phyloP scores from a whole-genome alignment of 1,140 invertebrate species.

The Caenorhabditis brenneri region DNA sequence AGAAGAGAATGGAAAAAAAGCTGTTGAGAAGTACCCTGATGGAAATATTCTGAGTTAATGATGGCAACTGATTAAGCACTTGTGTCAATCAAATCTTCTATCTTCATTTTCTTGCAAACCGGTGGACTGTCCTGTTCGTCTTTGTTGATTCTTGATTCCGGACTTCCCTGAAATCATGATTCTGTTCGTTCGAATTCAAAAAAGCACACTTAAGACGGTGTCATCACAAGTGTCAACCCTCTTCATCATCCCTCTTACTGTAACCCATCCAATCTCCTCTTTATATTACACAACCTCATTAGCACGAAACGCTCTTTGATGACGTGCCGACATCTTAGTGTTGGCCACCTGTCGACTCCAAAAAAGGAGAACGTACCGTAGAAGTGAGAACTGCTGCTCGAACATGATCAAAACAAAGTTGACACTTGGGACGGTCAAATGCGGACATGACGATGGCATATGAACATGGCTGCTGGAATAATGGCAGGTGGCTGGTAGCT shows the following conservation, averaged over 20 bases:
- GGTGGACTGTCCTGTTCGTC: slow-evolving; percentile 1
- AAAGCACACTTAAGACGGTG: background rate
- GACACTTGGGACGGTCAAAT: slow-evolving; percentile 22
- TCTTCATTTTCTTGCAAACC: slow-evolving; percentile 39
- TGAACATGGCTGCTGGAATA: slow-evolving; percentile 3
- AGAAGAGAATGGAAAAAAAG: background rate
- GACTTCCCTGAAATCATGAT: slow-evolving; percentile 2
- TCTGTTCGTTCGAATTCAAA: background rate
- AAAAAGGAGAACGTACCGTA: slow-evolving; percentile 11
- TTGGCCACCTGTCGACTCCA: slow-evolving; percentile 28
- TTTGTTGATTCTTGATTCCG: background rate
- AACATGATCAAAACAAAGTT: slow-evolving; percentile 15
- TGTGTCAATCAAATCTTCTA: slow-evolving; percentile 6
- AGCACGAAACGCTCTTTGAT: slow-evolving; percentile 31
- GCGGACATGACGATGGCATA: slow-evolving; percentile 15
- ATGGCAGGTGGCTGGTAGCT: background rate
- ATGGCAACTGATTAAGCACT: slow-evolving; percentile 27
- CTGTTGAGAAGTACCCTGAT: slow-evolving; percentile 31
- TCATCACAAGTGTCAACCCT: slow-evolving; percentile 34
- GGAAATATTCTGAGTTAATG: background rate
- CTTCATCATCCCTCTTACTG: slow-evolving; percentile 43
- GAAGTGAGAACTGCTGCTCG: slow-evolving; percentile 34
- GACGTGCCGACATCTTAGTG: background rate
- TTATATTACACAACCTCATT: slow-evolving; percentile 44
- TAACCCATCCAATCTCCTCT: slow-evolving; percentile 15